Percentiles rank a stretch among this genome's conserved stretches.
These are phyloP conservation scores for Synergus itoensis DNA, from an alignment of 2,888 invertebrate species.

Conservation along the genomic window DNA sequence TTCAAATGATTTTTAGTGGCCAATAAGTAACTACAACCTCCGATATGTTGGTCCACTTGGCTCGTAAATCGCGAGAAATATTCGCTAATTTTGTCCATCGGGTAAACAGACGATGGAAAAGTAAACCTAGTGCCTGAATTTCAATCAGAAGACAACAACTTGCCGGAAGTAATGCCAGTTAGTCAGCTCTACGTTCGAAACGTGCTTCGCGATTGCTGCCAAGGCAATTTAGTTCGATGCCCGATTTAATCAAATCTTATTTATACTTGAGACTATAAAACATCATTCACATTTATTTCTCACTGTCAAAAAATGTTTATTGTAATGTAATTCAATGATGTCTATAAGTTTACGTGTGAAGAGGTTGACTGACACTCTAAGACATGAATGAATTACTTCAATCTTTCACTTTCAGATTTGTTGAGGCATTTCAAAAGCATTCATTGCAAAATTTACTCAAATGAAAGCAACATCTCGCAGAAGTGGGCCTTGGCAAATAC, in stretches of 20 bases:
- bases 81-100: neutral
- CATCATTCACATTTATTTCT: neutral
- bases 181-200: slow-evolving; percentile 20
- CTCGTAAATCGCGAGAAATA: neutral
- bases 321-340: neutral
- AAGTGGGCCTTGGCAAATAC: neutral
- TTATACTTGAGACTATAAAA: neutral
- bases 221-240: slow-evolving; percentile 8
- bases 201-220: slow-evolving; percentile 38
- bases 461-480: neutral
- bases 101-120: slow-evolving; percentile 8
- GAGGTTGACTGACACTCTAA: neutral
- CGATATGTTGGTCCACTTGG: slow-evolving; percentile 27
- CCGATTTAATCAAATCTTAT: slow-evolving; percentile 17
- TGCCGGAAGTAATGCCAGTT: slow-evolving; percentile 19
- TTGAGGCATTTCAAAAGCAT: neutral
- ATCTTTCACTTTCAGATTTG: slow-evolving; percentile 3
- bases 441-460: neutral
- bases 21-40: neutral
- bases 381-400: neutral
- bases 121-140: neutral
- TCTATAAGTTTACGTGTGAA: neutral
- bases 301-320: neutral
- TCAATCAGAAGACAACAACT: neutral
- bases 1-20: neutral